Percentiles rank a stretch among this genome's conserved stretches.
Conservation (phyloP, 1,140 invertebrate species). For the Spodoptera frugiperda region DNA sequence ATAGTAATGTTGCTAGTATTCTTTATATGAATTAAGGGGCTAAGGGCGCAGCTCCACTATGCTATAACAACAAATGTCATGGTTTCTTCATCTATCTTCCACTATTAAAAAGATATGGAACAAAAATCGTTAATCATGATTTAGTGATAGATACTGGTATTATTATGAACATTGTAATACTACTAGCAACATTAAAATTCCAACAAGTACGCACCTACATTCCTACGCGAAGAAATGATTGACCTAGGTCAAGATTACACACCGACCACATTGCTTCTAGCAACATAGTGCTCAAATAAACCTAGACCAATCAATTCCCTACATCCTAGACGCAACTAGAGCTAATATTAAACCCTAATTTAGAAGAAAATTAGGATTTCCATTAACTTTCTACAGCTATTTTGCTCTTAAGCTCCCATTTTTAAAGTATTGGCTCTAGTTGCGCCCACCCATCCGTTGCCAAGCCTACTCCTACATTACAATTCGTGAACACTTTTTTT, state of each 20-base stretch:
- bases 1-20: constrained; percentile 10
- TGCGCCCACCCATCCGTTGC: constrained; percentile 45
- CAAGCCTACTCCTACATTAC: constrained; percentile 48
- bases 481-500: constrained; percentile 66
- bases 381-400: constrained; percentile 10
- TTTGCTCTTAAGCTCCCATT: background rate
- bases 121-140: no score
- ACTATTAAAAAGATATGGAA: no score
- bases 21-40: background rate
- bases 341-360: constrained; percentile 9
- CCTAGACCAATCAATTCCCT: background rate
- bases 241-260: background rate
- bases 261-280: background rate
- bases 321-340: constrained; percentile 26
- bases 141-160: no score
- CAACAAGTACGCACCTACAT: constrained; percentile 2
- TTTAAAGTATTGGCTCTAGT: constrained; percentile 11
- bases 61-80: no score
- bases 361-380: background rate
- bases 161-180: background rate
- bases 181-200: constrained; percentile 5
- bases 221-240: background rate
- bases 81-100: no score
- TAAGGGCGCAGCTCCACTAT: background rate
- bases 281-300: background rate